Conservation (phyloP, 2,888 invertebrate species). For the Coecobrya sp. region DNA sequence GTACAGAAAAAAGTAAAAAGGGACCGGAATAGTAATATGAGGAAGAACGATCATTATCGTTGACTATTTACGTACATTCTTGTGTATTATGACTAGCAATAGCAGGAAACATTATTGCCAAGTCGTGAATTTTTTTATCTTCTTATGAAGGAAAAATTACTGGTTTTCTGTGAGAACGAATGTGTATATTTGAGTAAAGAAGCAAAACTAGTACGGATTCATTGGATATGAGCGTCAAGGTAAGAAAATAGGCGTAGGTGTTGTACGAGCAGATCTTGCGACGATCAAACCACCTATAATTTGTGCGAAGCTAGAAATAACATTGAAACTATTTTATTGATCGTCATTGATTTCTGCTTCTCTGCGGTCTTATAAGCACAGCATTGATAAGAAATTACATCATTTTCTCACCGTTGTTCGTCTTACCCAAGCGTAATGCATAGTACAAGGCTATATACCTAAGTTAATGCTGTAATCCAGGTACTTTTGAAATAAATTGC, state of each 20-base stretch:
- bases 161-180: neutral
- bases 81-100: neutral
- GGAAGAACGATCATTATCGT: neutral
- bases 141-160: constrained; percentile 53
- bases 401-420: constrained; percentile 59
- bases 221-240: neutral
- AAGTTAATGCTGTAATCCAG: neutral
- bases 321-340: constrained; percentile 75
- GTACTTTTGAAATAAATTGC: constrained; percentile 46
- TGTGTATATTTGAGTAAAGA: neutral
- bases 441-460: neutral
- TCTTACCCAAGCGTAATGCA: neutral
- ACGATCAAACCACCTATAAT: constrained; percentile 18
- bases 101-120: constrained; percentile 35
- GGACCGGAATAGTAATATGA: neutral
- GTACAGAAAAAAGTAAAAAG: neutral
- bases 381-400: constrained; percentile 48
- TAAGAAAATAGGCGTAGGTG: constrained; percentile 26
- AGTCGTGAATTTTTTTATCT: constrained; percentile 49
- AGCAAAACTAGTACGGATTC: neutral
- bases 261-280: neutral
- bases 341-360: constrained; percentile 68
- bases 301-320: constrained; percentile 51
- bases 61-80: neutral
- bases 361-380: constrained; percentile 43